Evolutionary conservation across 2,113 vertebrate species (phyloP), one percentile per base, ranked within the genome.

Genomic region (Bothrops jararaca): DNA sequence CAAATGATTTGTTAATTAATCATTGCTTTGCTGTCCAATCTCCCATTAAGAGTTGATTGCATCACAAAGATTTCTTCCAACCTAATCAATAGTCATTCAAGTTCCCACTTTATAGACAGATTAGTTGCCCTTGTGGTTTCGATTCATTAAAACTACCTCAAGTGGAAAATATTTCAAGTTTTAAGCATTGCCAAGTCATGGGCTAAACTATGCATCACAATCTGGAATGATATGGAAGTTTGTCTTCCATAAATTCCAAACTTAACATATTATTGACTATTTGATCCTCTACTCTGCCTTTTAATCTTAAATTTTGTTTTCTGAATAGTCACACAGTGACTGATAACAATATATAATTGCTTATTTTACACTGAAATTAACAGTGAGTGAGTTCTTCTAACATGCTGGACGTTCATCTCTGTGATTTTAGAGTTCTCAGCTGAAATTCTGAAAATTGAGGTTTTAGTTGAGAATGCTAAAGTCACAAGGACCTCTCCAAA

Each of bases 41-140:
- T 69, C 88, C 58, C 88, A 92, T 93, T 93, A 93, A 93, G 69
- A 39, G 34, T 88, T 93, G 91, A 93, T 92, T 92, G 58, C 50
- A 69, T 58, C 57, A 74, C 54, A 86, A 53, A 54, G 64, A 45
- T 92, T 86, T 92, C 39, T 80, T 80, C 88, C 58, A 52, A 26
- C 74, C 34, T 86, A 15, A 93, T 93, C 93, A 74, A 93, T 93
- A 92, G 88, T 90, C 88, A 92, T 92, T 88, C 80, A 64, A 42
- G 64, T 3, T 48, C 88, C 60, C 74, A 74, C 85, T 95, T 90
- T 91, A 95, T 88, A 92, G 94, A 95, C 92, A 90, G 93, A 94
- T 95, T 88, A 93, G 54, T 91, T 92, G 92, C 23, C 69, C 93
- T 39, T 95, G 57, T 89, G 92, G 58, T 54, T 57, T 74, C 18